These are phyloP conservation scores for Phaethornis superciliosus DNA, from an alignment of 2,113 vertebrate species.

Conservation along the genomic window DNA sequence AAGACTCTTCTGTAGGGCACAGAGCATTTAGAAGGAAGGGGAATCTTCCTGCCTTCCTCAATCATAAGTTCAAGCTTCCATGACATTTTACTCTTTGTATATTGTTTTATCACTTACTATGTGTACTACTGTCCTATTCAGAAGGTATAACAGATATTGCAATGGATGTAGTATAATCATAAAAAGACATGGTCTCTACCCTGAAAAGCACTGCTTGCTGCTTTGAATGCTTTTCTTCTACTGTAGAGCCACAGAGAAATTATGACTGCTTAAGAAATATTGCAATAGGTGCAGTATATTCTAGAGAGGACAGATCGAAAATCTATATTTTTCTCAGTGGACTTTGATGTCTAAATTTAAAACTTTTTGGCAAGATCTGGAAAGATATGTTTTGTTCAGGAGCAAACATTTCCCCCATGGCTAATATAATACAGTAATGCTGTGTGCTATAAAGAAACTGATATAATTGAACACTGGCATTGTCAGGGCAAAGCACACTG, in stretches of 20 bases:
- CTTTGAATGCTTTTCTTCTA: not conserved
- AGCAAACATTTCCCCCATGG: not conserved
- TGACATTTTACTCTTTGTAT: not conserved
- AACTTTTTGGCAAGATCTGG: not conserved
- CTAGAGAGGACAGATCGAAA: not conserved
- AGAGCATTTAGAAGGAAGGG: not conserved
- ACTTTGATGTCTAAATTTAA: not conserved
- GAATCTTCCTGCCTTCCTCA: not conserved
- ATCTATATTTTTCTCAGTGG: not conserved
- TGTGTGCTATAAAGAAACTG: not conserved
- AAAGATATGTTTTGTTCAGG: not conserved
- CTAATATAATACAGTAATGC: not conserved
- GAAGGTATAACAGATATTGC: not conserved
- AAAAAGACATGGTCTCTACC: not conserved
- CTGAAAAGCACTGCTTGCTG: not conserved
- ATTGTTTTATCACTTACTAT: not conserved
- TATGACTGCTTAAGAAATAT: not conserved
- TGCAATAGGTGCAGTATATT: not conserved
- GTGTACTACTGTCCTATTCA: not conserved
- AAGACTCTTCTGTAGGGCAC: not conserved
- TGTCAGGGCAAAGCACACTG: not conserved
- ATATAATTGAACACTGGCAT: not conserved
- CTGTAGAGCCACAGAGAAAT: not conserved
- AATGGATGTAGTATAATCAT: not conserved
- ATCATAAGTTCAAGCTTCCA: not conserved